Percentiles rank a stretch among this genome's conserved stretches.
These are phyloP conservation scores for Aptenodytes patagonicus DNA, from an alignment of 2,113 vertebrate genomes.

Conservation along the genomic window DNA sequence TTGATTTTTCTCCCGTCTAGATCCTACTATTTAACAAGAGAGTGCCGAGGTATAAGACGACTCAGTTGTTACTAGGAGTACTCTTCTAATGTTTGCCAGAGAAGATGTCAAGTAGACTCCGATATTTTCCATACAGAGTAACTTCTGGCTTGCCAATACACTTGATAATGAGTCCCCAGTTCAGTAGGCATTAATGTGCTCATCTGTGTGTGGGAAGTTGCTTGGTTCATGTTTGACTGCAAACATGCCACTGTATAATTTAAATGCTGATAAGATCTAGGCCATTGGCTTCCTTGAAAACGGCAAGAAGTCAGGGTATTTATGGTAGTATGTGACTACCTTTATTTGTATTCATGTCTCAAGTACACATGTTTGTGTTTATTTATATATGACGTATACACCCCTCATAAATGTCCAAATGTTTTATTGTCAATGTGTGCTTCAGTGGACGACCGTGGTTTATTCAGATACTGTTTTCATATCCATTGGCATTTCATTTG, in stretches of 20 bases:
- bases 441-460: background rate
- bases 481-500: background rate
- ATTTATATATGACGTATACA: background rate
- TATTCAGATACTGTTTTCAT: background rate
- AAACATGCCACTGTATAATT: background rate
- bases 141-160: background rate
- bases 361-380: background rate
- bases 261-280: background rate
- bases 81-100: background rate
- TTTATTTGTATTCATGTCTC: background rate
- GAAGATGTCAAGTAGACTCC: background rate
- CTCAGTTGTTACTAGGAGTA: background rate
- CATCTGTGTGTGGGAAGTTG: background rate
- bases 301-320: background rate
- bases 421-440: background rate
- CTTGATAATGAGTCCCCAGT: background rate
- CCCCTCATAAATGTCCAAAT: background rate
- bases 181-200: background rate
- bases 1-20: background rate
- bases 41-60: background rate
- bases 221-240: background rate
- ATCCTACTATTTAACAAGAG: background rate
- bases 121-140: background rate
- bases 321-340: background rate
- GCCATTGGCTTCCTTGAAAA: background rate